Base-by-base conservation (phyloP, 2,113 vertebrate species). In the Petrocephalus microphthalmus region DNA sequence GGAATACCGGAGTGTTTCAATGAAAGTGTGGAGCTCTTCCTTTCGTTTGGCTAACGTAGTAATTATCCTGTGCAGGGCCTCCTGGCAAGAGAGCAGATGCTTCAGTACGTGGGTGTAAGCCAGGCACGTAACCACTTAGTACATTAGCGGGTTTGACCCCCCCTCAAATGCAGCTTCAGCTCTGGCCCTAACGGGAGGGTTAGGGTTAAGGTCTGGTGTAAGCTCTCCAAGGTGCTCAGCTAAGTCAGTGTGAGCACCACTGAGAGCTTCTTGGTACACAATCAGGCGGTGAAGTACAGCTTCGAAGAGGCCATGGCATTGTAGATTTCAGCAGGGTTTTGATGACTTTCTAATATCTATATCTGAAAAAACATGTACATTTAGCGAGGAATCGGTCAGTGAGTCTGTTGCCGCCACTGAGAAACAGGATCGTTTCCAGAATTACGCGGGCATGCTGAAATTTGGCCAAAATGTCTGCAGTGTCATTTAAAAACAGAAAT, bases 61-160 rank as follows among this genome's bases (percentile, higher is more conserved):
- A 86, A 98, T 97, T 93, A 99, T 99, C 93, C 97, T 96, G 89
- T 96, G 95, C 90, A 99, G 94, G 89, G 97, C 97, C 93, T 98
- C 97, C 98, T 99, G 45, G 92, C n/a, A 82, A 92, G 13, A 90
- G 47, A 89, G 54, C 7, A 47, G 10, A 22, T 10, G 47, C 49
- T 52, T 53, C 47, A n/a, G 84, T 53, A 52, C 6, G 51, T 85
- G 84, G 20, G n/a, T 11, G n/a, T 64, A 64, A 64, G 60, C n/a
- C 10, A 64, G 60, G 60, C n/a, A 29, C 2, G 60, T 25, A 64
- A n/a, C n/a, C 60, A 13, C 3, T 8, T 29, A 25, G 60, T 29
- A 25, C 11, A 25, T n/a, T 4, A 64, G 10, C n/a, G 25, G n/a
- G 10, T 64, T 64, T 29, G n/a, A 11, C 10, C 10, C 10, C 60